Conservation (phyloP, 2,113 vertebrate genomes). For the Oreochromis aureus region DNA sequence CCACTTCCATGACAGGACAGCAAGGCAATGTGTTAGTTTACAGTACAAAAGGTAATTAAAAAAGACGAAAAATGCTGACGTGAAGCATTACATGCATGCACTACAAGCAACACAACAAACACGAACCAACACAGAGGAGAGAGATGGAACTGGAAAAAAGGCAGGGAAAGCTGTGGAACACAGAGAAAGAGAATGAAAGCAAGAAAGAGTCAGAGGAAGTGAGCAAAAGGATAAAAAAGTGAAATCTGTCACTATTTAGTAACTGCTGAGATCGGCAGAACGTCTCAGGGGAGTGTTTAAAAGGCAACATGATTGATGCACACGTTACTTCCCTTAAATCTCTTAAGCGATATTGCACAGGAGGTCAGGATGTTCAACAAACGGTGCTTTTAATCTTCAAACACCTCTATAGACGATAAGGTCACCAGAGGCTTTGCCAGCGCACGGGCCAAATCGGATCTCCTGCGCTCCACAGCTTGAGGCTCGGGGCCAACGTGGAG, state of each 20-base stretch:
- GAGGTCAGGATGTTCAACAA: conserved; percentile 30
- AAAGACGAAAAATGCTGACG: conserved; percentile 24
- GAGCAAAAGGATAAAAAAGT: not conserved
- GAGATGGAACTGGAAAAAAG: conserved; percentile 15
- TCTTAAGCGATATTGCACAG: conserved; percentile 22
- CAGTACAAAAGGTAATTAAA: conserved; percentile 47
- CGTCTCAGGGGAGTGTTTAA: conserved; percentile 24
- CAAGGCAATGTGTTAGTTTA: conserved; percentile 64
- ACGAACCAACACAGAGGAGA: conserved; percentile 29
- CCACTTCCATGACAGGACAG: conserved; percentile 69
- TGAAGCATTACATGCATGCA: conserved; percentile 54
- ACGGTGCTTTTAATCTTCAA: conserved; percentile 43
- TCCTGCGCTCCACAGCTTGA: not conserved
- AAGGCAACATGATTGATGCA: conserved; percentile 44
- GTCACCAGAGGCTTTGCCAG: conserved; percentile 4
- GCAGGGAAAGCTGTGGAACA: not conserved
- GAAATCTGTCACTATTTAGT: conserved; percentile 43
- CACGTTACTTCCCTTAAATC: conserved; percentile 32
- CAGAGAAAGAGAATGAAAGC: not conserved
- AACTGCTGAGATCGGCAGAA: conserved; percentile 18
- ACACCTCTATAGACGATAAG: conserved; percentile 12
- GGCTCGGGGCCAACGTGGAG: not conserved
- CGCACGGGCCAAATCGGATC: not conserved
- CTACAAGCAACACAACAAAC: conserved; percentile 49
- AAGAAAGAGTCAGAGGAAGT: not conserved